Conservation (phyloP, 1,140 invertebrate species). For the Brachionus rubens region DNA sequence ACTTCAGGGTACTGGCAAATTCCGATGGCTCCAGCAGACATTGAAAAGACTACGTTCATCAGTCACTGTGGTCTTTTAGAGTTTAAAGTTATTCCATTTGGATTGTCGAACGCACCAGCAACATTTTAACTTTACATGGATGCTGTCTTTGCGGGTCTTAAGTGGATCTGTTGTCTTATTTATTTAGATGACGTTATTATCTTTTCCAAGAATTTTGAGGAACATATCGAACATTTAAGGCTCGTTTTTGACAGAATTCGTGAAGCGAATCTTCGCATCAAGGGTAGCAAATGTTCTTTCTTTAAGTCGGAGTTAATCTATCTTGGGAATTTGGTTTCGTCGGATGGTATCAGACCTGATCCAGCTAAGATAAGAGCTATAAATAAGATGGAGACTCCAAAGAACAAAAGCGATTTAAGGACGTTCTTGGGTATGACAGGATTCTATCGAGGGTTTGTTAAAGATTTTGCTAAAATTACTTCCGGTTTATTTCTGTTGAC, state of each 20-base stretch:
- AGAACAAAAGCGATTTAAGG: background rate
- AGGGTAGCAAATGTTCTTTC: slow-evolving; percentile 50
- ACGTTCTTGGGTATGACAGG: background rate
- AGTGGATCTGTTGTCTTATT: background rate
- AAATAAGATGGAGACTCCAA: background rate
- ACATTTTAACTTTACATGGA: slow-evolving; percentile 56
- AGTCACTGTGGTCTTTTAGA: slow-evolving; percentile 47
- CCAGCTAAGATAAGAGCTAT: background rate
- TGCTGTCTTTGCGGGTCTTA: slow-evolving; percentile 26
- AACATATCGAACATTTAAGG: background rate
- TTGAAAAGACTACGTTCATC: slow-evolving; percentile 3
- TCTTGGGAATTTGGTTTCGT: slow-evolving; percentile 53
- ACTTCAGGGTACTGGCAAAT: slow-evolving; percentile 10
- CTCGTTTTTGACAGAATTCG: background rate
- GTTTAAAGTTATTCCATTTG: slow-evolving; percentile 58
- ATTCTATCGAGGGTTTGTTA: slow-evolving; percentile 52
- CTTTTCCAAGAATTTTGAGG: background rate
- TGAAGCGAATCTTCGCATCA: background rate
- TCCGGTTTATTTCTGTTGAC: slow-evolving; percentile 48
- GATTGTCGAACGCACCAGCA: slow-evolving; percentile 55
- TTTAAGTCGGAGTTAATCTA: slow-evolving; percentile 53
- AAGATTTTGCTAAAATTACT: slow-evolving; percentile 47
- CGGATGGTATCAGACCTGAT: slow-evolving; percentile 44
- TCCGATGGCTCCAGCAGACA: background rate
- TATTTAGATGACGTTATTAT: slow-evolving; percentile 17